Percentiles rank a stretch among this genome's conserved stretches.
phyloP scores from a whole-genome alignment of 2,797 vertebrate species.

The Sebastes cheni region DNA sequence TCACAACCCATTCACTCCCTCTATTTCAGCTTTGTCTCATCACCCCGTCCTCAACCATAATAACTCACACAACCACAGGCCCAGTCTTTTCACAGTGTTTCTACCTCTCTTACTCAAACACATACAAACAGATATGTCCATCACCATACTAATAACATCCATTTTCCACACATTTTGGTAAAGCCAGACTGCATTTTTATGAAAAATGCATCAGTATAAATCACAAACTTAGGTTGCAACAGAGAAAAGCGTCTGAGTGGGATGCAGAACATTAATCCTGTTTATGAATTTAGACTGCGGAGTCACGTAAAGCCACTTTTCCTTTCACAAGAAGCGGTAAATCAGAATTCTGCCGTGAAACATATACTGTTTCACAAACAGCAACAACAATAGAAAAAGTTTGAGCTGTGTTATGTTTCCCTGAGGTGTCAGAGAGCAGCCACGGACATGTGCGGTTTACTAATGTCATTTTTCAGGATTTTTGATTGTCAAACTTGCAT shows the following conservation, averaged over 20 bases:
- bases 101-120: not conserved
- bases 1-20: conserved; percentile 3
- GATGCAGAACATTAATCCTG: not conserved
- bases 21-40: not conserved
- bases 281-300: not conserved
- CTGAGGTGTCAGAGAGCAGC: not conserved
- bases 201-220: not conserved
- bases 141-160: not conserved
- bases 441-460: not conserved
- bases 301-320: not conserved
- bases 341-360: not conserved
- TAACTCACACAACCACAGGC: not conserved
- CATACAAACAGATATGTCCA: not conserved
- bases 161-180: not conserved
- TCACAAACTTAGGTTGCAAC: not conserved
- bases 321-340: not conserved
- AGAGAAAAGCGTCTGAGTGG: not conserved
- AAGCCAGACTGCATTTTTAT: not conserved
- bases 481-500: not conserved
- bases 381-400: not conserved
- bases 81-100: not conserved
- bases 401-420: not conserved
- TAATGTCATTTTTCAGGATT: not conserved
- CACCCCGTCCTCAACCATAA: not conserved
- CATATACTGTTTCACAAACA: not conserved